Base-by-base conservation (phyloP, 1,140 invertebrate genomes). In the Rhyzopertha dominica region DNA sequence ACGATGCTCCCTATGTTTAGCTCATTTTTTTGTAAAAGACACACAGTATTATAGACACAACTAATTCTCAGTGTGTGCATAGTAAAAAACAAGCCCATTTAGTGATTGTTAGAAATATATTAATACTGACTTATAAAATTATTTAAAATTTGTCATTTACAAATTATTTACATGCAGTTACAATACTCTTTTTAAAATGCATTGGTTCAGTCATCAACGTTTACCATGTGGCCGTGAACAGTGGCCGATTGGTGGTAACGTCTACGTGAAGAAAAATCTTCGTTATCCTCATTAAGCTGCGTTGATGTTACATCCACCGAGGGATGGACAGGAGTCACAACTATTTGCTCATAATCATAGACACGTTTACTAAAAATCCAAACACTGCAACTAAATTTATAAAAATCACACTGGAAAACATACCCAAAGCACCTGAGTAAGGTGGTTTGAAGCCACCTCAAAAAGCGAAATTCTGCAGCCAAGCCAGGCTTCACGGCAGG, bases 231-330 rank as follows among this genome's bases (percentile, higher is more conserved):
- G 14, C 80, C 84, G 47, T 84, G 80, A n/a, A 89, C 78, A 13
- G 84, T 82, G 0, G 85, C 81, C 19, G 87, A 87, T 64, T 95
- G 90, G 72, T 96, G 92, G 70, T 95, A 98, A 48, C 88, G 80
- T 59, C 88, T 81, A 53, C 94, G 78, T 23, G 82, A 84, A 1
- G 89, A 80, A 69, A 95, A 98, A 69, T 98, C 94, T 68, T 89
- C 84, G 69, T 96, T 96, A 58, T 95, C 90, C 61, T 95, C 91
- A 49, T 92, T 98, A 16, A 95, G 71, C 63, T 93, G 88, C 34
- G 90, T 80, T 13, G 89, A 83, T 52, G 81, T 80, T 14, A 90
- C 77, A 58, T 87, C 78, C 5, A 95, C 78, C 30, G 83, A 85
- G 1, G 87, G 85, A 59, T 88, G 85, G 7, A 82, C 78, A 1